Conservation (phyloP, 2,888 invertebrate species). For the Liopterus haemorrhoidalis region DNA sequence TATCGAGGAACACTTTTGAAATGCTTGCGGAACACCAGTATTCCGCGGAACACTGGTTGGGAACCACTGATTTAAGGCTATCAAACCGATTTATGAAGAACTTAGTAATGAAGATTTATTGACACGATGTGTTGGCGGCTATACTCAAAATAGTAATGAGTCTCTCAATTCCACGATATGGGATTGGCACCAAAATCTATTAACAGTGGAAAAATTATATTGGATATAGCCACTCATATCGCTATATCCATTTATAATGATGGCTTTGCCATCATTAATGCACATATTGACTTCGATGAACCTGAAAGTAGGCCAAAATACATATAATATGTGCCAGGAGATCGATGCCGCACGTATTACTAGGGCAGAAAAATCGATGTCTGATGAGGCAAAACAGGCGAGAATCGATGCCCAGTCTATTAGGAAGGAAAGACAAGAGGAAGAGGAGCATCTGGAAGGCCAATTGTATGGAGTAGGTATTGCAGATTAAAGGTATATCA, state of each 20-base stretch:
- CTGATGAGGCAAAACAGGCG: slow-evolving; percentile 10
- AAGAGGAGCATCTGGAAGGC: slow-evolving; percentile 10
- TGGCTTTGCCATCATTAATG: slow-evolving; percentile 12
- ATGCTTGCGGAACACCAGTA: too few species aligned
- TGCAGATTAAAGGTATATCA: slow-evolving; percentile 11
- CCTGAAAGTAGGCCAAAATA: too few species aligned
- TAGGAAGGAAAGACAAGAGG: not conserved
- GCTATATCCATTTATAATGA: slow-evolving; percentile 17
- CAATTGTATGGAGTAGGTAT: slow-evolving; percentile 14
- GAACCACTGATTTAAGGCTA: too few species aligned
- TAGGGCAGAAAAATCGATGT: slow-evolving; percentile 1
- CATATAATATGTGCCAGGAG: too few species aligned
- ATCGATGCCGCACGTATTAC: not conserved
- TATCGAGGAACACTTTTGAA: too few species aligned
- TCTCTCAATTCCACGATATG: slow-evolving; percentile 20
- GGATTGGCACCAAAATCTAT: slow-evolving; percentile 15
- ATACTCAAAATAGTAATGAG: slow-evolving; percentile 21
- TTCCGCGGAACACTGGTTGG: too few species aligned
- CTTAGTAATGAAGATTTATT: slow-evolving; percentile 23
- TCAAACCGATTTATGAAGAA: too few species aligned
- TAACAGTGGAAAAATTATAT: slow-evolving; percentile 11
- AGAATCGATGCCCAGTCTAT: slow-evolving; percentile 8
- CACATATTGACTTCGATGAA: too few species aligned
- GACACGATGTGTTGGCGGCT: slow-evolving; percentile 22
- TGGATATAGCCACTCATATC: slow-evolving; percentile 16